Evolutionary conservation across 1,140 invertebrate species (phyloP).

Genomic region (Drosophila pandora): DNA sequence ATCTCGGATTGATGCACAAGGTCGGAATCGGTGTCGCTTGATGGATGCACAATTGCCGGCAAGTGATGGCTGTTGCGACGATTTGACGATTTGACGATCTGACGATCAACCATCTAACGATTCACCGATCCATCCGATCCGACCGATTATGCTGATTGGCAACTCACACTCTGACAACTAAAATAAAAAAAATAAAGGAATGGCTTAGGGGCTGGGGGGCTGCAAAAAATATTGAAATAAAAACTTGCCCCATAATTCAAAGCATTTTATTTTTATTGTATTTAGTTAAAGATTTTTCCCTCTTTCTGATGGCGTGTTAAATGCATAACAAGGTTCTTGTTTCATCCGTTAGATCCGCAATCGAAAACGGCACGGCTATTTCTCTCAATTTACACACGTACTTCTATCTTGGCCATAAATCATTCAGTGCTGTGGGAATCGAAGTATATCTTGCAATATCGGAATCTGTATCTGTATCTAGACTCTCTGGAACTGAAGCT

Average conservation of each 20-base stretch:
- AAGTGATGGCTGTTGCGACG: slow-evolving; percentile 56
- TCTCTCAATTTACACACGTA: slow-evolving; percentile 63
- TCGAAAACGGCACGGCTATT: slow-evolving; percentile 60
- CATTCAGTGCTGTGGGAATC: slow-evolving; percentile 79
- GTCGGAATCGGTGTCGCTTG: slow-evolving; percentile 57
- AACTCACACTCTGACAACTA: slow-evolving; percentile 11
- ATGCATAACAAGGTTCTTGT: slow-evolving; percentile 80
- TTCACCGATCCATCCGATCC: slow-evolving; percentile 23
- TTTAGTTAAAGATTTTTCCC: slow-evolving; percentile 48
- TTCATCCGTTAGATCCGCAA: slow-evolving; percentile 82
- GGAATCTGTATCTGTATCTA: slow-evolving; percentile 48
- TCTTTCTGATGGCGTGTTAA: slow-evolving; percentile 63
- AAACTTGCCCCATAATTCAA: slow-evolving; percentile 78
- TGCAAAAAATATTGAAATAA: slow-evolving; percentile 22
- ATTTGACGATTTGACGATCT: slow-evolving; percentile 25
- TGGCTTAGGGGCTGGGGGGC: background rate
- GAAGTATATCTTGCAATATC: slow-evolving; percentile 31
- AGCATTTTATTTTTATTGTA: slow-evolving; percentile 71
- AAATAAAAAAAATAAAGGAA: too few relatives aligned
- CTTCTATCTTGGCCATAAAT: slow-evolving; percentile 63
- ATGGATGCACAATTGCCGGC: slow-evolving; percentile 75
- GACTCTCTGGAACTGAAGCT: slow-evolving; percentile 17
- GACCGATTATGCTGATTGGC: slow-evolving; percentile 61
- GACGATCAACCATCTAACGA: slow-evolving; percentile 26
- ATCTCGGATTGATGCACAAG: slow-evolving; percentile 50